phyloP scores from a whole-genome alignment of 2,113 vertebrate species.

The Erinaceus europaeus region DNA sequence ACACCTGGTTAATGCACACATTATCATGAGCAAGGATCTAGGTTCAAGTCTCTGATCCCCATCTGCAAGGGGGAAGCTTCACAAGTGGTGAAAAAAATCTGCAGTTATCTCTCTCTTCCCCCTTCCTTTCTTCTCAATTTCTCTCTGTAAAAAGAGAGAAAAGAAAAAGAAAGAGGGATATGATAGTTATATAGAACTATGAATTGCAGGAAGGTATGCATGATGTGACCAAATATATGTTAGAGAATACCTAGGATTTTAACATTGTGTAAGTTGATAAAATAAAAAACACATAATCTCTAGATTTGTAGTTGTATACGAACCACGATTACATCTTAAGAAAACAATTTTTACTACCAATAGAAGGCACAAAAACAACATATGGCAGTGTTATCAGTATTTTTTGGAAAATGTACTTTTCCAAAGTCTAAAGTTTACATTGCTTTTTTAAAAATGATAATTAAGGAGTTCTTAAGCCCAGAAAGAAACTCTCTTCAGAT shows the following conservation, averaged over 20 bases:
- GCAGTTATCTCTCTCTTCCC: too few species aligned
- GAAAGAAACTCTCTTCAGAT: neutral
- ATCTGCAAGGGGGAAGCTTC: too few species aligned
- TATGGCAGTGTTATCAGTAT: neutral
- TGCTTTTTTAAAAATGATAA: slow-evolving; percentile 4
- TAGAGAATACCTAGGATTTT: neutral
- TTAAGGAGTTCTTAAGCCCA: neutral
- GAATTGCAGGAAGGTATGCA: neutral
- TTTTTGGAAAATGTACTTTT: slow-evolving; percentile 9
- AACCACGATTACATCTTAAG: neutral
- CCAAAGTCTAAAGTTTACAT: neutral
- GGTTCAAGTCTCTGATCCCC: too few species aligned
- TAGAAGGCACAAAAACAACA: neutral
- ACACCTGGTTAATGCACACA: too few species aligned
- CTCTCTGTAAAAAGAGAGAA: too few species aligned
- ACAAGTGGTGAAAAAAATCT: too few species aligned
- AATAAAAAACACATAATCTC: neutral
- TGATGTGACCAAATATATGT: neutral
- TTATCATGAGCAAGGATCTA: too few species aligned
- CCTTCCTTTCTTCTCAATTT: too few species aligned
- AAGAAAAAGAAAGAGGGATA: too few species aligned
- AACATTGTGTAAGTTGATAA: neutral
- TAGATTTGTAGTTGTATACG: neutral
- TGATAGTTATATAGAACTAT: neutral
- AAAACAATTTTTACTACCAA: slow-evolving; percentile 15